phyloP scores from a whole-genome alignment of 2,113 vertebrate genomes.

The Dicerorhinus sumatrensis region DNA sequence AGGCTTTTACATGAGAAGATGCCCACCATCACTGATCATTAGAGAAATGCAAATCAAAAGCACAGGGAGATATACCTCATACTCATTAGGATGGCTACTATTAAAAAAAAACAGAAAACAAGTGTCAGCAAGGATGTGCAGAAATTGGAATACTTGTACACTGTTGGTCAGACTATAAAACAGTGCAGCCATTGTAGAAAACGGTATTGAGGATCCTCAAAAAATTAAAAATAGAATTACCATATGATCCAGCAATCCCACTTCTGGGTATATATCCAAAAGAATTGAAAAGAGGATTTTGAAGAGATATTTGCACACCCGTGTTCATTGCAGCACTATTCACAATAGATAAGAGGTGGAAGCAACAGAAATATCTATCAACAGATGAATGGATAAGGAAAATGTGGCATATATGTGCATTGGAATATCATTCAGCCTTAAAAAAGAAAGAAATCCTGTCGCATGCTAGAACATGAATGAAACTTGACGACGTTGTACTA shows the following conservation, averaged over 20 bases:
- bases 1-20: not conserved
- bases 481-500: not conserved
- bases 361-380: not conserved
- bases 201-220: not conserved
- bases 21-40: not conserved
- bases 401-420: not conserved
- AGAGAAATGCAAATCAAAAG: not conserved
- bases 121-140: not conserved
- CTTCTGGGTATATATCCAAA: not conserved
- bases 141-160: not conserved
- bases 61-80: not conserved
- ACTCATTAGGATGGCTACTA: not conserved
- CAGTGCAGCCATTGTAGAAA: not conserved
- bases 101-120: not conserved
- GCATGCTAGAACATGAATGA: not conserved
- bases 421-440: not conserved
- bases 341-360: not conserved
- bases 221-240: not conserved
- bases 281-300: not conserved
- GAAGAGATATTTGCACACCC: not conserved
- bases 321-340: not conserved
- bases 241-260: not conserved
- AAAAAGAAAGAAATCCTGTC: not conserved
- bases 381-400: not conserved
- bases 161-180: not conserved